Conservation (phyloP, 2,113 vertebrate genomes). For the Psephotus haematonotus region DNA sequence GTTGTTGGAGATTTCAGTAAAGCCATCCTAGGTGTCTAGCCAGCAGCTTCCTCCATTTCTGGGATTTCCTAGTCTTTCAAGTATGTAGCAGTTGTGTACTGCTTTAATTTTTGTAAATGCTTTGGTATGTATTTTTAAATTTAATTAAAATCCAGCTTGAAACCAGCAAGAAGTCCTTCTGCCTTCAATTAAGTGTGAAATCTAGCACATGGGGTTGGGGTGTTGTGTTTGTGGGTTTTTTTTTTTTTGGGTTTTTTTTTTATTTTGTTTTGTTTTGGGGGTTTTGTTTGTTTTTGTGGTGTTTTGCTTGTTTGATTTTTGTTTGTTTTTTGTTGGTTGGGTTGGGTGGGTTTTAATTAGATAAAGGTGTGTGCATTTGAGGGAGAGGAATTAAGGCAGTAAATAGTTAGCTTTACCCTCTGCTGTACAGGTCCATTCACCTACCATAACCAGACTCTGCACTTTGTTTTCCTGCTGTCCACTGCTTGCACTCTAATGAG, state of each 20-base stretch:
- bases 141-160: background rate
- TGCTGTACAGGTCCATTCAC: background rate
- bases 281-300: too few relatives aligned
- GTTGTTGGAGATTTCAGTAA: background rate
- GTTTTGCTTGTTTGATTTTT: too few relatives aligned
- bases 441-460: background rate
- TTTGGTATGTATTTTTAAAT: background rate
- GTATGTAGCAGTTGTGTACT: background rate
- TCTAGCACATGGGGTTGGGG: background rate
- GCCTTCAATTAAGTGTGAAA: background rate
- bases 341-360: background rate
- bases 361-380: background rate
- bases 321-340: too few relatives aligned
- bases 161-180: background rate
- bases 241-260: background rate
- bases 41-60: background rate
- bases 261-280: too few relatives aligned
- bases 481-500: background rate
- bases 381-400: background rate
- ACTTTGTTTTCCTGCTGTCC: background rate
- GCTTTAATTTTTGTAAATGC: background rate
- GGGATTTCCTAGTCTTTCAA: background rate
- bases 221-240: background rate
- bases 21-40: background rate
- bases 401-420: background rate